Evolutionary conservation across 1,140 invertebrate genomes (phyloP).

Genomic region (Drosophila eugracilis): DNA sequence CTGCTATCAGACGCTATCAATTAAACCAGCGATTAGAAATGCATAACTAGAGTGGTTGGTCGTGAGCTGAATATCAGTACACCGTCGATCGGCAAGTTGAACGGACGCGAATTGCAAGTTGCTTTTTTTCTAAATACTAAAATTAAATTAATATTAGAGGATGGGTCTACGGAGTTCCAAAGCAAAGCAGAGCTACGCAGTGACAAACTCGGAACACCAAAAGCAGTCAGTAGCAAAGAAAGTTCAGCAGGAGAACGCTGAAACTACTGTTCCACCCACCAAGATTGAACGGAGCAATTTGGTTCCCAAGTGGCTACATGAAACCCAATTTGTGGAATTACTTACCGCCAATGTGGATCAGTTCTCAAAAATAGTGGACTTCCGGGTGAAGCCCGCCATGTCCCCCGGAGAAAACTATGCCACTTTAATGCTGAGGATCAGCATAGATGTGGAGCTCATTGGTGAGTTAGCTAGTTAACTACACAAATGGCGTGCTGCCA

Average conservation of each 20-base stretch:
- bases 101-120: background rate
- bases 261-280: background rate
- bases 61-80: slow-evolving; percentile 23
- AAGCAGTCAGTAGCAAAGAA: too few relatives aligned
- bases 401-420: slow-evolving; percentile 74
- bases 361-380: slow-evolving; percentile 66
- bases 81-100: slow-evolving; percentile 7
- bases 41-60: slow-evolving; percentile 5
- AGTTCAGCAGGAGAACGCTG: background rate
- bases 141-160: background rate
- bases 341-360: slow-evolving; percentile 74
- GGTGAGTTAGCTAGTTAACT: slow-evolving; percentile 48
- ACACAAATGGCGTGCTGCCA: background rate
- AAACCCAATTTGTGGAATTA: slow-evolving; percentile 82
- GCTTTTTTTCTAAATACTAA: background rate
- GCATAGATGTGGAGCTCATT: slow-evolving; percentile 62
- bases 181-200: slow-evolving; percentile 5
- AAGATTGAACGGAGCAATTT: slow-evolving; percentile 5
- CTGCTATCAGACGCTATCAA: slow-evolving; percentile 1
- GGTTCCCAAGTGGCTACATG: slow-evolving; percentile 84
- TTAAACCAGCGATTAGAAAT: slow-evolving; percentile 7
- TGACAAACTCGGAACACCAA: background rate
- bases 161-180: slow-evolving; percentile 38
- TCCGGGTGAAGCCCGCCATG: slow-evolving; percentile 53
- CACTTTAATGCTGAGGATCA: slow-evolving; percentile 64